These are phyloP conservation scores for Drosophila falleni DNA, from an alignment of 2,888 invertebrate genomes.

Conservation along the genomic window DNA sequence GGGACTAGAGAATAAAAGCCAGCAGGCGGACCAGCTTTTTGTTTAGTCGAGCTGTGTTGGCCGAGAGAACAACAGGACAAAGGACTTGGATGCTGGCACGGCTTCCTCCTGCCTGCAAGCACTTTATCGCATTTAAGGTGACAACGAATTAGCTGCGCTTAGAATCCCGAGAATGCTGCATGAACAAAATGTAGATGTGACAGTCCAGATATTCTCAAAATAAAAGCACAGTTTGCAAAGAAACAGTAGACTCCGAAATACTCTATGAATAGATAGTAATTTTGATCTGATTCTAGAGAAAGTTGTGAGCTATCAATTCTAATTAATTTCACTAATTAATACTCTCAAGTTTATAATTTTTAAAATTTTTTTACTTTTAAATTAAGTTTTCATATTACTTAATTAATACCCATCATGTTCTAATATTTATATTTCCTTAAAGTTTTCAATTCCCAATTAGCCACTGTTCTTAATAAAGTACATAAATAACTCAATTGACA, in stretches of 20 bases:
- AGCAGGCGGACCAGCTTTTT: conserved; percentile 12
- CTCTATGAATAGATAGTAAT: neutral
- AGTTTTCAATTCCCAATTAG: no score
- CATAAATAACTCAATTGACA: no score
- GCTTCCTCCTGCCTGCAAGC: conserved; percentile 4
- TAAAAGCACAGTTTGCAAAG: neutral
- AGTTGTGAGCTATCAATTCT: no score
- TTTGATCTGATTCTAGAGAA: no score
- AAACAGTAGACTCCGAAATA: neutral
- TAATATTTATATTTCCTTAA: no score
- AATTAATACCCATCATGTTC: no score
- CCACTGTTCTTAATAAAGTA: no score
- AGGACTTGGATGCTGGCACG: conserved; percentile 11
- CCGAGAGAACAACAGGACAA: conserved; percentile 15
- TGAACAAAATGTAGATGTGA: conserved; percentile 2
- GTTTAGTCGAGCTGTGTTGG: conserved; percentile 1
- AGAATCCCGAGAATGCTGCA: conserved; percentile 27
- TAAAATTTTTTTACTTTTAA: neutral
- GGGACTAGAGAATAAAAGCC: neutral
- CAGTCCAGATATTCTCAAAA: conserved; percentile 2
- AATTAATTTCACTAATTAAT: neutral
- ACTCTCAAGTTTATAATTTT: neutral
- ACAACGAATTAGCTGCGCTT: conserved; percentile 71
- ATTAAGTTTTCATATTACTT: no score
- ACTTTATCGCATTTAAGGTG: conserved; percentile 60